phyloP scores from a whole-genome alignment of 1,140 invertebrate species.

The Drosophila guanche region DNA sequence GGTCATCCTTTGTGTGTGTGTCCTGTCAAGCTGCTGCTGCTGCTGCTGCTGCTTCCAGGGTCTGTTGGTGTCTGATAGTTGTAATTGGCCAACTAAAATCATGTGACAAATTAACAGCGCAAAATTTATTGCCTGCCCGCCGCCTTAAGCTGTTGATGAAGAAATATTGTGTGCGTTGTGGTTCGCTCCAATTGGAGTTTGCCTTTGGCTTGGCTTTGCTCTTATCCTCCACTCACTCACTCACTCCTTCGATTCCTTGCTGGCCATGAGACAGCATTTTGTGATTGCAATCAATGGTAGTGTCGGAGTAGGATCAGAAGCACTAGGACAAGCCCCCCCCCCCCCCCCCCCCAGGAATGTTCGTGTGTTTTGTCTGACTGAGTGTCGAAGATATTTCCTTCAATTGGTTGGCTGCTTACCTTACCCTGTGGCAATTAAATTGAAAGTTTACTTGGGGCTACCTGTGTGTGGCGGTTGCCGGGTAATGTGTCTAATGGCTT shows the following conservation, averaged over 20 bases:
- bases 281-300: slow-evolving; percentile 48
- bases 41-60: slow-evolving; percentile 7
- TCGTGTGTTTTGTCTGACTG: slow-evolving; percentile 9
- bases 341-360: background rate
- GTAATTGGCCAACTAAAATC: slow-evolving; percentile 82
- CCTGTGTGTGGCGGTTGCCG: slow-evolving; percentile 1
- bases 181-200: slow-evolving; percentile 21
- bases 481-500: slow-evolving; percentile 41
- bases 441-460: slow-evolving; percentile 23
- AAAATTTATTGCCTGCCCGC: slow-evolving; percentile 80
- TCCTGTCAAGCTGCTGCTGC: slow-evolving; percentile 39
- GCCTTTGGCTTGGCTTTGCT: slow-evolving; percentile 1
- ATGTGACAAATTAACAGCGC: slow-evolving; percentile 82
- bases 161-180: slow-evolving; percentile 68
- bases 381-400: slow-evolving; percentile 42
- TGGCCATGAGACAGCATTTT: slow-evolving; percentile 69
- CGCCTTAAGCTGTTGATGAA: slow-evolving; percentile 81
- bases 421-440: slow-evolving; percentile 48
- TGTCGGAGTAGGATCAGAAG: background rate
- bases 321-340: slow-evolving; percentile 16
- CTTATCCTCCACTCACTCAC: slow-evolving; percentile 28
- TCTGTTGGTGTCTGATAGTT: slow-evolving; percentile 75
- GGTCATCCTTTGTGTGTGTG: slow-evolving; percentile 61
- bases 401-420: slow-evolving; percentile 38
- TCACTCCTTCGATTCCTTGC: slow-evolving; percentile 4